Conservation (phyloP, 2,797 vertebrate species). For the Manis javanica region DNA sequence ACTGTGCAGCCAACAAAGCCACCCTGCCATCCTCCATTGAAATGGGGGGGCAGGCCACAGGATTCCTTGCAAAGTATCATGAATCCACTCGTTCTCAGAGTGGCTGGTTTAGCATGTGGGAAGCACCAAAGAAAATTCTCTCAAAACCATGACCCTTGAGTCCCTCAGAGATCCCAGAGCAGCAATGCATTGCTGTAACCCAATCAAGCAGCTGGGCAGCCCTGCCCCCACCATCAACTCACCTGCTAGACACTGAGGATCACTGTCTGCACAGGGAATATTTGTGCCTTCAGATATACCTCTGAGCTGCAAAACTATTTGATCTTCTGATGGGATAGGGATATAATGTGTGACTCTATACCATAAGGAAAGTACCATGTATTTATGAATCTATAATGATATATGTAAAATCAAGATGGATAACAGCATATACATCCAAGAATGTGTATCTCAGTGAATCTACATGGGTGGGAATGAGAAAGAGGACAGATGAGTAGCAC, state of each 20-base stretch:
- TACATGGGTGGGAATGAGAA: background rate
- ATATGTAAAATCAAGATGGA: background rate
- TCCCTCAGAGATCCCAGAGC: background rate
- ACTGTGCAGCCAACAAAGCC: background rate
- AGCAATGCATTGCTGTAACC: too few relatives aligned
- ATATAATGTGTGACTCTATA: background rate
- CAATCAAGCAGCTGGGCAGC: background rate
- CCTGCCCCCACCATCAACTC: rapidly evolving
- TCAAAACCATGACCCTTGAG: background rate
- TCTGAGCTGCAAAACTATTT: background rate
- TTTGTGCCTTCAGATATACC: background rate
- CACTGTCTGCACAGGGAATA: background rate
- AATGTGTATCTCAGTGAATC: background rate
- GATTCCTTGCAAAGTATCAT: background rate
- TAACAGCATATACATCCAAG: background rate
- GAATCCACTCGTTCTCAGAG: background rate
- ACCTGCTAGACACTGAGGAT: background rate
- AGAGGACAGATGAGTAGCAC: background rate
- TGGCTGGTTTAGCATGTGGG: background rate
- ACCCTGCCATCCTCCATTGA: background rate
- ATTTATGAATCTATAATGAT: background rate
- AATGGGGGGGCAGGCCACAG: background rate
- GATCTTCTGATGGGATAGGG: background rate
- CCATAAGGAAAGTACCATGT: background rate
- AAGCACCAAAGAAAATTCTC: background rate